Evolutionary conservation across 2,797 vertebrate species (phyloP).

Genomic region (Hippocampus kuda): DNA sequence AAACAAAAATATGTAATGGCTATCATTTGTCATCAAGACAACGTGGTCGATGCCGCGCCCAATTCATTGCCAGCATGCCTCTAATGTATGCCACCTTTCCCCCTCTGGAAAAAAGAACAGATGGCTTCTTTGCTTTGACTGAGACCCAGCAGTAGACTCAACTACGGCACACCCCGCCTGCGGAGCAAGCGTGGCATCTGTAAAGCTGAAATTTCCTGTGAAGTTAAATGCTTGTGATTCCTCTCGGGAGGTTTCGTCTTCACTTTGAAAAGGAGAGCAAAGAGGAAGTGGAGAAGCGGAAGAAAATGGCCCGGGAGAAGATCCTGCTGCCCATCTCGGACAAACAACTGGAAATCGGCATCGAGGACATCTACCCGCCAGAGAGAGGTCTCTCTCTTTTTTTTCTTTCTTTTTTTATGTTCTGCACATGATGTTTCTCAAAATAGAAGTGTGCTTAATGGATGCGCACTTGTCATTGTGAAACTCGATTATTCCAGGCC

Average conservation of each 20-base stretch:
- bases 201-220: not conserved
- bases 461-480: constrained; percentile 9
- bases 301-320: constrained; percentile 75
- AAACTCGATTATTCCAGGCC: constrained; percentile 63
- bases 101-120: not conserved
- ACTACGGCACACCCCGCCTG: not conserved
- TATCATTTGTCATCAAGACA: no score
- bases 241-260: constrained; percentile 70
- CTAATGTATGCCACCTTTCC: not conserved
- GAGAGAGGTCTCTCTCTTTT: constrained; percentile 59
- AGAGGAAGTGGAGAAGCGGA: constrained; percentile 81
- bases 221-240: not conserved
- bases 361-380: constrained; percentile 73
- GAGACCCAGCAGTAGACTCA: no score
- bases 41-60: no score
- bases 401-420: constrained; percentile 8
- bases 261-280: constrained; percentile 84
- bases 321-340: constrained; percentile 66
- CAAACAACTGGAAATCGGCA: constrained; percentile 76
- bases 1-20: no score
- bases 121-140: not conserved
- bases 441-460: constrained; percentile 31
- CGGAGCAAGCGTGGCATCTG: not conserved
- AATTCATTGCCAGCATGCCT: not conserved
- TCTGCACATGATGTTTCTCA: constrained; percentile 18